Evolutionary conservation across 1,140 invertebrate species (phyloP).

Genomic region (Ips nitidus): DNA sequence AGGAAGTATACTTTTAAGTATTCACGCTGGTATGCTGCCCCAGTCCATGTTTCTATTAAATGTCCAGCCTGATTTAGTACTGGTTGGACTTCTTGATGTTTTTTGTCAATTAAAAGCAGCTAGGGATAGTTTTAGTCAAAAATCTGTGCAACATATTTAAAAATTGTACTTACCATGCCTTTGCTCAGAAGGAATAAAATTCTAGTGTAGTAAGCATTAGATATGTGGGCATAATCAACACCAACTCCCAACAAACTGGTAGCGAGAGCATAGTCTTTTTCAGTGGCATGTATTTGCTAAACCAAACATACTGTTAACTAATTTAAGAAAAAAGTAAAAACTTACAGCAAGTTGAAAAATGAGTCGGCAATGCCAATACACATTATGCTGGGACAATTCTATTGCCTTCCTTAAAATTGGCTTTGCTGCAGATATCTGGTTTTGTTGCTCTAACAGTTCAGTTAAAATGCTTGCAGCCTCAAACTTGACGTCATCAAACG

Average conservation of each 20-base stretch:
- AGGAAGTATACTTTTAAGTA: slow-evolving; percentile 95
- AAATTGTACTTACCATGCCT: slow-evolving; percentile 76
- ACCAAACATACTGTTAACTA: slow-evolving; percentile 45
- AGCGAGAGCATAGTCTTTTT: slow-evolving; percentile 87
- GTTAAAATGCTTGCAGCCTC: slow-evolving; percentile 91
- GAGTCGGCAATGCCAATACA: slow-evolving; percentile 96
- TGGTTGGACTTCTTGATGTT: slow-evolving; percentile 85
- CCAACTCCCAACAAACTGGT: slow-evolving; percentile 88
- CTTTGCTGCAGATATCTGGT: slow-evolving; percentile 82
- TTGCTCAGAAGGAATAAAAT: slow-evolving; percentile 92
- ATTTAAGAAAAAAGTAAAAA: slow-evolving; percentile 39
- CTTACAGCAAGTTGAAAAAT: slow-evolving; percentile 93
- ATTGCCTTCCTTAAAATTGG: slow-evolving; percentile 87
- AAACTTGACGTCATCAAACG: slow-evolving; percentile 95
- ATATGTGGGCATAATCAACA: slow-evolving; percentile 92
- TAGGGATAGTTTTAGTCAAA: slow-evolving; percentile 52
- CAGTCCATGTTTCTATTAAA: slow-evolving; percentile 87
- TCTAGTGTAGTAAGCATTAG: slow-evolving; percentile 87
- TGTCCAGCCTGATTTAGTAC: slow-evolving; percentile 83
- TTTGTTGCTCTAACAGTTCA: slow-evolving; percentile 85
- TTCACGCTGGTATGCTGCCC: slow-evolving; percentile 89
- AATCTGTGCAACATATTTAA: not conserved
- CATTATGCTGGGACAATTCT: slow-evolving; percentile 90
- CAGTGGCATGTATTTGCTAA: slow-evolving; percentile 91
- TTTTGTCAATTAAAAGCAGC: slow-evolving; percentile 89